phyloP scores from a whole-genome alignment of 1,140 invertebrate species.

The Anastrepha obliqua region DNA sequence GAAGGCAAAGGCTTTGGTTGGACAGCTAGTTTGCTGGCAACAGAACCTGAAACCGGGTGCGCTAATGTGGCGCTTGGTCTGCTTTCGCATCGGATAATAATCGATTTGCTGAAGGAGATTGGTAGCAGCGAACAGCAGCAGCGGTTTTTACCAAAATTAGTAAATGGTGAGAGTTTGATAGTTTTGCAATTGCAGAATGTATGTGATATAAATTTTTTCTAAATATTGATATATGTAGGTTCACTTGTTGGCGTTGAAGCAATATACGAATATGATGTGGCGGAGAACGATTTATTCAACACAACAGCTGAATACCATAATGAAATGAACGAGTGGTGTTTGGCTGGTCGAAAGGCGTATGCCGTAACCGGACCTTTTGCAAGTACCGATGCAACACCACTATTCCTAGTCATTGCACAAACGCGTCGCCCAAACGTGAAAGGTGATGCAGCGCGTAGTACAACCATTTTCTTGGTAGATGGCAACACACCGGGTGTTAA shows the following conservation, averaged over 20 bases:
- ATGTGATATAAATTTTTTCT: not conserved
- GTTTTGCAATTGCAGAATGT: not conserved
- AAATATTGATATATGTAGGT: conserved; percentile 25
- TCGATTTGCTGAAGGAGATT: conserved; percentile 74
- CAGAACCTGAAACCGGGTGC: conserved; percentile 73
- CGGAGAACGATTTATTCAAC: conserved; percentile 69
- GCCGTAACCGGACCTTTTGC: conserved; percentile 75
- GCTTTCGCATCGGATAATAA: conserved; percentile 74
- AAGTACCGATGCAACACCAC: conserved; percentile 68
- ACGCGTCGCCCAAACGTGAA: conserved; percentile 65
- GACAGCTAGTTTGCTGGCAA: conserved; percentile 76
- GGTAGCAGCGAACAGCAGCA: conserved; percentile 74
- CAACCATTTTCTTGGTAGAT: conserved; percentile 87
- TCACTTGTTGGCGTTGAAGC: conserved; percentile 74
- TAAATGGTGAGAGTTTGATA: conserved; percentile 68
- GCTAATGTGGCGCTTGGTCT: conserved; percentile 73
- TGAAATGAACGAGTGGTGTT: conserved; percentile 70
- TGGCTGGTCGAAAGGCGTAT: conserved; percentile 76
- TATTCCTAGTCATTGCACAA: conserved; percentile 76
- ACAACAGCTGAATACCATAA: conserved; percentile 66
- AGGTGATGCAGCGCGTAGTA: conserved; percentile 65
- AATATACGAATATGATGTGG: conserved; percentile 73
- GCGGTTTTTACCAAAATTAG: conserved; percentile 75
- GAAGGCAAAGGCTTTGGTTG: conserved; percentile 74
- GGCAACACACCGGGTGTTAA: conserved; percentile 81